Conservation (phyloP, 2,888 invertebrate genomes). For the Disparrhopalites patrizii region DNA sequence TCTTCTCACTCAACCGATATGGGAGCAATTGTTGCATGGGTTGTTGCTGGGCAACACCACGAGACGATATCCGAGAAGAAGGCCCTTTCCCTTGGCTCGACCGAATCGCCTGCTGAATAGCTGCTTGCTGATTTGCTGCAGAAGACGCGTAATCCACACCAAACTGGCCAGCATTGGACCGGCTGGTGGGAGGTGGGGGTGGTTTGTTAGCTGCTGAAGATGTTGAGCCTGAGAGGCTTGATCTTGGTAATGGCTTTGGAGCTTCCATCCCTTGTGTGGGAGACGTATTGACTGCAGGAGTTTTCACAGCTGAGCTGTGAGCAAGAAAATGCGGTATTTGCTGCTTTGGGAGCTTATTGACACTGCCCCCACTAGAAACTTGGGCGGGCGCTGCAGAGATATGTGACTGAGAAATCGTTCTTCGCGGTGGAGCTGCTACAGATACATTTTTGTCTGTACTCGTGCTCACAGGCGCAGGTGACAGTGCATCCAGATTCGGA, state of each 20-base stretch:
- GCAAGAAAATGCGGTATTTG: slow-evolving; percentile 85
- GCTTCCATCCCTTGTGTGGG: slow-evolving; percentile 16
- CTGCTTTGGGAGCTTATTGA: slow-evolving; percentile 63
- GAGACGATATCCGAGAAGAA: background rate
- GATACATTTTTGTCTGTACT: slow-evolving; percentile 43
- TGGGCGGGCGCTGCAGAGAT: slow-evolving; percentile 18
- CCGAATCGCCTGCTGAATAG: slow-evolving; percentile 27
- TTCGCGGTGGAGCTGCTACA: slow-evolving; percentile 52
- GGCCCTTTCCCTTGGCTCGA: slow-evolving; percentile 28
- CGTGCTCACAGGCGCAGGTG: slow-evolving; percentile 53
- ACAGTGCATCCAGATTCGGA: slow-evolving; percentile 43
- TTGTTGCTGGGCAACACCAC: background rate
- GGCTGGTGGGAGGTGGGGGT: slow-evolving; percentile 18
- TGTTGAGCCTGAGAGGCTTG: background rate
- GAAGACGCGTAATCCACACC: slow-evolving; percentile 6
- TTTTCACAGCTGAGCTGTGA: slow-evolving; percentile 51
- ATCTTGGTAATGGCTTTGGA: slow-evolving; percentile 38
- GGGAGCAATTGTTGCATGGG: slow-evolving; percentile 46
- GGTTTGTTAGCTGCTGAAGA: slow-evolving; percentile 29
- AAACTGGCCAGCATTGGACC: slow-evolving; percentile 13
- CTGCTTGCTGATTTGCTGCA: too few relatives aligned
- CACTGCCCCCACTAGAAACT: slow-evolving; percentile 39
- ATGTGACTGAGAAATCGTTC: slow-evolving; percentile 31
- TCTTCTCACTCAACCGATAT: slow-evolving; percentile 46
- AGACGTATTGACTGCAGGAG: slow-evolving; percentile 2